phyloP scores from a whole-genome alignment of 2,888 invertebrate genomes.

The Oxyteleia sp. region DNA sequence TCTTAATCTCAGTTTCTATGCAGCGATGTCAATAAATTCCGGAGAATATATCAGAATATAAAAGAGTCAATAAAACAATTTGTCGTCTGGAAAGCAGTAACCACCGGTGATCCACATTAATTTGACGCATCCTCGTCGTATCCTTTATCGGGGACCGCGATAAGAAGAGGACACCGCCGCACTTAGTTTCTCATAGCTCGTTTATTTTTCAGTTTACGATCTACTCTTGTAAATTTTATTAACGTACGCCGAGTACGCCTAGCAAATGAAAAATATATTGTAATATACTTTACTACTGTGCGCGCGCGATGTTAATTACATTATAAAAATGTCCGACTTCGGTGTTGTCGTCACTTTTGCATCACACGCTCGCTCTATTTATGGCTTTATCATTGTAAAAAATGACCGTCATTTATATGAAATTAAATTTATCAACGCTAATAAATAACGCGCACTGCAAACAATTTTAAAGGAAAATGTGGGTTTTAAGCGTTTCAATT shows the following conservation, averaged over 20 bases:
- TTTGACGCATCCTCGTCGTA: constrained; percentile 54
- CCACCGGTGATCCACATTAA: constrained; percentile 35
- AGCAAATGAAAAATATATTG: constrained; percentile 58
- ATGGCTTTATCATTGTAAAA: too few species aligned
- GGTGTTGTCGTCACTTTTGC: constrained; percentile 30
- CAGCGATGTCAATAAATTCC: constrained; percentile 3
- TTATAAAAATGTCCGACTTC: constrained; percentile 44
- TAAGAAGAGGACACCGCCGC: constrained; percentile 48
- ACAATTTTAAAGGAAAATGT: too few species aligned
- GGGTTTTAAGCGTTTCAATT: too few species aligned
- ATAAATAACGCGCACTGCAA: too few species aligned
- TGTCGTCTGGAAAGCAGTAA: constrained; percentile 33
- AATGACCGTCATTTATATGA: too few species aligned
- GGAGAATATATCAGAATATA: constrained; percentile 35
- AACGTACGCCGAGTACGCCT: constrained; percentile 8
- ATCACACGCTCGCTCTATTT: constrained; percentile 22
- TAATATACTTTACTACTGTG: constrained; percentile 61
- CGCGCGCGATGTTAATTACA: constrained; percentile 48
- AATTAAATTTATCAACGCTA: too few species aligned
- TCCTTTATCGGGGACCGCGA: constrained; percentile 41
- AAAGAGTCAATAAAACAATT: constrained; percentile 61
- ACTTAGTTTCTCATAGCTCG: constrained; percentile 39
- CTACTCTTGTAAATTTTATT: constrained; percentile 50
- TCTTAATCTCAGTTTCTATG: too few species aligned
- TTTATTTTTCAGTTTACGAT: constrained; percentile 67